Evolutionary conservation across 2,797 vertebrate species (phyloP), one percentile per base, ranked within the genome.

Genomic region (Anolis apletophallus): DNA sequence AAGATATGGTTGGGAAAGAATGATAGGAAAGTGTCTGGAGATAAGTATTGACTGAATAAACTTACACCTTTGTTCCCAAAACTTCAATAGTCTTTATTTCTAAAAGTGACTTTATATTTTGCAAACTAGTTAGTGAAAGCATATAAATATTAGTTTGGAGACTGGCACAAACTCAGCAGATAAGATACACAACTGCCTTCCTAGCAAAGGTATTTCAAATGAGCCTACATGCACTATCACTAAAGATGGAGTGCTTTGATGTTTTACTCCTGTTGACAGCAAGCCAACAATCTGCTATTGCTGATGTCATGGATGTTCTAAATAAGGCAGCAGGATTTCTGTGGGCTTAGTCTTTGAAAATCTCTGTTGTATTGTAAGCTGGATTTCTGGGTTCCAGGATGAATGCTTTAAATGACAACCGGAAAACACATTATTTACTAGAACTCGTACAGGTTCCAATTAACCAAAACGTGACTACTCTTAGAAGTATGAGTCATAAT

Each of bases 321-420:
- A 93, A 92, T 76, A 80, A 92, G 64, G 72, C 69, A 71, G 13
- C 55, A 76, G 52, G 83, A 83, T 80, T 85, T 81, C 68, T 19
- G 77, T 89, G 32, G 55, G 79, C 34, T 94, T 92, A 92, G 93
- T 91, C 91, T 89, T 88, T 90, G 91, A 91, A 94, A 94, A 92
- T 91, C 91, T 91, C 82, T 87, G 68, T 5, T 81, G 80, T 93
- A 93, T 88, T 91, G 88, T 54, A 80, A 88, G 32, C 1, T 0
- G 0, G 83, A 50, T 69, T 74, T 91, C 32, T 61, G 21, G 80
- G 67, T 93, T 84, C 36, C 80, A 80, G 40, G 89, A 54, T 36
- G 92, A 91, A 81, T 77, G 64, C n/a, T 9, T 8, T 46, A 50
- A 83, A 71, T 50, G 68, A 64, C 84, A 29, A 57, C 61, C 64